A percentile compares a stretch with the other conserved stretches of the same genome.
phyloP scores from a whole-genome alignment of 2,888 invertebrate genomes.

The Ecdyonurus torrentis region DNA sequence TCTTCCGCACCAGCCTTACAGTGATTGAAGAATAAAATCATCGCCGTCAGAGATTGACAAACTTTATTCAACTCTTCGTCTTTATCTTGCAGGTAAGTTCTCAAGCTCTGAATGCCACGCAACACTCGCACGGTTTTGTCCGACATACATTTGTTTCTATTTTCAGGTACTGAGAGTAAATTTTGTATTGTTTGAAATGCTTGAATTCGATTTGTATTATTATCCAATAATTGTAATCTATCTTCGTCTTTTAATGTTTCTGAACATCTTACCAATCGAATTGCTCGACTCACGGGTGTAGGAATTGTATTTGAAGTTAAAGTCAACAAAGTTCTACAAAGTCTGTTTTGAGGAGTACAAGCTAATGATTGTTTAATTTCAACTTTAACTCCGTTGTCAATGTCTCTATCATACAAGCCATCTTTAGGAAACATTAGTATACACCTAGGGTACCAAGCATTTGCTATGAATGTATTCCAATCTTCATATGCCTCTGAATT shows the following conservation, averaged over 20 bases:
- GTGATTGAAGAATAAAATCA: not conserved
- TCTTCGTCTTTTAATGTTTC: not conserved
- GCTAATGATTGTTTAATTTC: not conserved
- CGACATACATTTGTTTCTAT: not conserved
- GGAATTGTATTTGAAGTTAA: not conserved
- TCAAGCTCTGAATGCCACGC: not conserved
- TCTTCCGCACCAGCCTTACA: not conserved
- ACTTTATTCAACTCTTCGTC: not conserved
- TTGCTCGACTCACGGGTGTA: not conserved
- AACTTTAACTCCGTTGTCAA: not conserved
- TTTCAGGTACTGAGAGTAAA: not conserved
- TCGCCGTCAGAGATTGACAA: not conserved
- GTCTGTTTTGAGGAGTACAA: not conserved
- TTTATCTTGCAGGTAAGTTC: not conserved
- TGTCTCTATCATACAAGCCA: not conserved
- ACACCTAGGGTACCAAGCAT: not conserved
- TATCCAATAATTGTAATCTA: not conserved
- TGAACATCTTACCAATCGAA: not conserved
- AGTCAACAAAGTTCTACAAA: not conserved
- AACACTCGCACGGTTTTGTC: not conserved
- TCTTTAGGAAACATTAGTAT: not conserved
- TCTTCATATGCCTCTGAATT: not conserved
- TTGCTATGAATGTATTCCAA: not conserved
- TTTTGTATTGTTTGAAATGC: not conserved
- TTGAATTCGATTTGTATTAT: not conserved